Evolutionary conservation across 2,113 vertebrate species (phyloP).

Genomic region (Aegotheles bennettii): DNA sequence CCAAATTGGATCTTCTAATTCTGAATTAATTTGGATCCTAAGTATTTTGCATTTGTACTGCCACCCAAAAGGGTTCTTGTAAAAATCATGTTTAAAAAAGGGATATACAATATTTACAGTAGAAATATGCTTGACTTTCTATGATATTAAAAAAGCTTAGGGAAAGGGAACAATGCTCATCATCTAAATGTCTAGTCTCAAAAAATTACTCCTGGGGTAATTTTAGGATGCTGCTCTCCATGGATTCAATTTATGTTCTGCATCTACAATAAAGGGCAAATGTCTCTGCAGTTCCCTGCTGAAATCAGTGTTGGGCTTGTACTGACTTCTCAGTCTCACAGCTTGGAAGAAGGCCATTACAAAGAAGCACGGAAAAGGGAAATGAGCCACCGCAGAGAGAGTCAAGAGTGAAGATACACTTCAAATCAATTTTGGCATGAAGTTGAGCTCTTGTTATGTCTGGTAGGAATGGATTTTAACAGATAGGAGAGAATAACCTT

Average conservation of each 20-base stretch:
- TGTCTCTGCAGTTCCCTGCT: conserved; percentile 50
- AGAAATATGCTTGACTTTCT: conserved; percentile 23
- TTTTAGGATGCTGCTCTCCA: conserved; percentile 13
- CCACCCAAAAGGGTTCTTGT: background rate
- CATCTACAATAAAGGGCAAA: conserved; percentile 65
- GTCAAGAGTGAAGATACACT: conserved; percentile 46
- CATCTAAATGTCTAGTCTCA: conserved; percentile 13
- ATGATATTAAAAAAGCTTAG: conserved; percentile 39
- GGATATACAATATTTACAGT: conserved; percentile 27
- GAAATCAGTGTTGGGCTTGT: conserved; percentile 46
- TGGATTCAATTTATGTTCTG: conserved; percentile 40
- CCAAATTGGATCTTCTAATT: conserved; percentile 31
- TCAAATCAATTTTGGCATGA: conserved; percentile 57
- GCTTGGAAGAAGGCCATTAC: conserved; percentile 56
- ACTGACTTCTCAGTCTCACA: conserved; percentile 30
- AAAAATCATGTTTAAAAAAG: conserved; percentile 44
- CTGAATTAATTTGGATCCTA: conserved; percentile 56
- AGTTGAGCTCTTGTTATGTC: conserved; percentile 39
- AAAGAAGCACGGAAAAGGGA: conserved; percentile 28
- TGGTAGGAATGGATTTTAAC: conserved; percentile 35
- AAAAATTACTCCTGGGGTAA: conserved; percentile 42
- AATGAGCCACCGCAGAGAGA: conserved; percentile 46
- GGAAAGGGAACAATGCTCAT: background rate
- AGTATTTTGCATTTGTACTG: conserved; percentile 44
- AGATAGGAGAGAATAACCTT: conserved; percentile 24